Conservation (phyloP, 1,140 invertebrate genomes). For the Drosophila nikananu region DNA sequence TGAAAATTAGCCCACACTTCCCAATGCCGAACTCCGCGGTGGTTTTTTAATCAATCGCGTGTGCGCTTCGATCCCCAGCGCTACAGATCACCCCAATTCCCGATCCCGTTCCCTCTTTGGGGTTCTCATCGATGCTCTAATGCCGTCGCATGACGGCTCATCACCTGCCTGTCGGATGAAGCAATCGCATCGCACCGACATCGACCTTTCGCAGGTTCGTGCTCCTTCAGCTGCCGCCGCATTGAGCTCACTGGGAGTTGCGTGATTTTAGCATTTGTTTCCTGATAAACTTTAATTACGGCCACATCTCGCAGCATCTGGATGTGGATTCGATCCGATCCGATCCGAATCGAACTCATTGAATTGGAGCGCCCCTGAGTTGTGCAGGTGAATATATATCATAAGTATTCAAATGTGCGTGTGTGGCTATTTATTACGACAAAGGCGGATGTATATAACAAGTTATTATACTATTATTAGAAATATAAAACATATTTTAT, state of each 20-base stretch:
- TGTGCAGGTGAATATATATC: conserved; percentile 2
- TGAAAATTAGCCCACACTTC: conserved; percentile 64
- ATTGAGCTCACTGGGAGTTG: conserved; percentile 57
- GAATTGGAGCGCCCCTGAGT: conserved; percentile 25
- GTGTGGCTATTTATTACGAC: neutral
- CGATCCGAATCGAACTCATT: conserved; percentile 20
- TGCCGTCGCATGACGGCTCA: conserved; percentile 77
- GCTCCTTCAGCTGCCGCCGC: conserved; percentile 34
- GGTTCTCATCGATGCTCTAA: conserved; percentile 59
- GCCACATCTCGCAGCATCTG: conserved; percentile 42
- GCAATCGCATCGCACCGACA: conserved; percentile 60
- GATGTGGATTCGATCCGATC: conserved; percentile 15
- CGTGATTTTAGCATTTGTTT: conserved; percentile 85
- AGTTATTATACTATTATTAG: neutral
- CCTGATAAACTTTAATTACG: conserved; percentile 80
- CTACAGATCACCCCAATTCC: conserved; percentile 29
- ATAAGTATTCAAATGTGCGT: conserved; percentile 30
- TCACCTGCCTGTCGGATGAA: conserved; percentile 83
- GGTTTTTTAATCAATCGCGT: conserved; percentile 75
- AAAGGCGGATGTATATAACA: conserved; percentile 15
- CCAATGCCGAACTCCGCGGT: conserved; percentile 13
- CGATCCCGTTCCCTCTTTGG: neutral
- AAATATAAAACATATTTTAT: neutral
- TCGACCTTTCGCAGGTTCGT: conserved; percentile 40
- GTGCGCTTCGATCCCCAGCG: conserved; percentile 38